These are phyloP conservation scores for Ormyrus thymus DNA, from an alignment of 2,888 invertebrate genomes.

Conservation along the genomic window DNA sequence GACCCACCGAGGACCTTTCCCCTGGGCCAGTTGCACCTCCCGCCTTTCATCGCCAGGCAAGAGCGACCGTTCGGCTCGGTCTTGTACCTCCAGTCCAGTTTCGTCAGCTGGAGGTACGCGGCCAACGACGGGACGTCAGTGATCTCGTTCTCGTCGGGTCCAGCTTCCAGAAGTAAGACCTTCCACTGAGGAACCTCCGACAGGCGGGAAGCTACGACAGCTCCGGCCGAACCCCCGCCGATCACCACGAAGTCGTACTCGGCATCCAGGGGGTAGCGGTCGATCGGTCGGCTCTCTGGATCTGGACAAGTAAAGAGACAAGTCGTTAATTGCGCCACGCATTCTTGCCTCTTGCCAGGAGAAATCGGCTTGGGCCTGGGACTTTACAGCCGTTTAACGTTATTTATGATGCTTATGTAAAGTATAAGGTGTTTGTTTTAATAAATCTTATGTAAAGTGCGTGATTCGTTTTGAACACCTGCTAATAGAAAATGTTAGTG, in stretches of 20 bases:
- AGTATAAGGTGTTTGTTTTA: too few relatives aligned
- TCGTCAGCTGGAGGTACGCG: constrained; percentile 89
- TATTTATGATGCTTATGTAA: too few relatives aligned
- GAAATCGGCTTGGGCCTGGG: too few relatives aligned
- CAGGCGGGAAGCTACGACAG: constrained; percentile 89
- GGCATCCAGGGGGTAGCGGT: constrained; percentile 80
- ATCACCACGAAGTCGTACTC: constrained; percentile 91
- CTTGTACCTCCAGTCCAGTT: constrained; percentile 93
- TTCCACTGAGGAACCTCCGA: constrained; percentile 87
- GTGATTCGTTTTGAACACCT: too few relatives aligned
- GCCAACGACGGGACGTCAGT: constrained; percentile 91
- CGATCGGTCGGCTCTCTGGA: constrained; percentile 86
- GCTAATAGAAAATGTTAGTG: constrained; percentile 1
- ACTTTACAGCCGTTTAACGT: too few relatives aligned
- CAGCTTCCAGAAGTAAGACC: constrained; percentile 87
- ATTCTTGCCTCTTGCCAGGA: too few relatives aligned
- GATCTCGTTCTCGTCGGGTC: constrained; percentile 91
- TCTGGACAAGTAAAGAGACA: constrained; percentile 73
- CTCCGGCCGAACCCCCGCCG: constrained; percentile 93
- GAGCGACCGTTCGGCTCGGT: constrained; percentile 88
- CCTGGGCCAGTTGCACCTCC: constrained; percentile 89
- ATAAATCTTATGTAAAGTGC: too few relatives aligned
- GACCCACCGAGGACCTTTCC: constrained; percentile 94
- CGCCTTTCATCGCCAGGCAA: constrained; percentile 88
- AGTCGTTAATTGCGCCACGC: too few relatives aligned